These are phyloP conservation scores for Notothenia rossii DNA, from an alignment of 2,113 vertebrate genomes.

Conservation along the genomic window DNA sequence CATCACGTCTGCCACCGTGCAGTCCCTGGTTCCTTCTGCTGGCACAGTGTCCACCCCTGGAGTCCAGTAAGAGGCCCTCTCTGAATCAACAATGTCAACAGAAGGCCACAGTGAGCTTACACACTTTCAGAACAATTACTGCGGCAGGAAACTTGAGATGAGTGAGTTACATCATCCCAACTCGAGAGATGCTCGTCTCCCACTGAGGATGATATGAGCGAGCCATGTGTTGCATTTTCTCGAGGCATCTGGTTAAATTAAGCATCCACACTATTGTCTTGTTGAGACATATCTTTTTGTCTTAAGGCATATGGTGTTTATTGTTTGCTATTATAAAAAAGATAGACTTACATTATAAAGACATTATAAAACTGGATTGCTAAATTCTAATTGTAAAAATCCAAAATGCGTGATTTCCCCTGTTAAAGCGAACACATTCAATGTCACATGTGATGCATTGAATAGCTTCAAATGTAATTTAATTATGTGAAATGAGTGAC, in stretches of 20 bases:
- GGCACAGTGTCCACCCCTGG: conserved; percentile 64
- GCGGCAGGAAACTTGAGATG: conserved; percentile 12
- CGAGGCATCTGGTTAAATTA: conserved; percentile 8
- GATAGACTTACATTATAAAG: not conserved
- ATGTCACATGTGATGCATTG: conserved; percentile 13
- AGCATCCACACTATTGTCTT: not conserved
- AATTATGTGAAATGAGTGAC: conserved; percentile 13
- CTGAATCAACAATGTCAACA: conserved; percentile 76
- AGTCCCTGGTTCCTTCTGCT: conserved; percentile 66
- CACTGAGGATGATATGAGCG: not conserved
- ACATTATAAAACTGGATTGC: not conserved
- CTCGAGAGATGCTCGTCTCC: not conserved
- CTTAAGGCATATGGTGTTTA: not conserved
- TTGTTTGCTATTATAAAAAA: not conserved
- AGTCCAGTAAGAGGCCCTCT: conserved; percentile 51
- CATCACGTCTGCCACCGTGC: conserved; percentile 74
- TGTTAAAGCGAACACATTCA: conserved; percentile 11
- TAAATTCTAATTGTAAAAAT: conserved; percentile 7
- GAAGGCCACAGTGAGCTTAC: conserved; percentile 56
- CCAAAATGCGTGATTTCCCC: not conserved
- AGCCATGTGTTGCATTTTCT: not conserved
- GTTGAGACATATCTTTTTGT: not conserved
- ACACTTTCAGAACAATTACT: conserved; percentile 53
- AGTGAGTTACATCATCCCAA: not conserved
- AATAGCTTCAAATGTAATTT: conserved; percentile 10